Percentiles rank a stretch among this genome's conserved stretches.
Evolutionary conservation across 2,797 vertebrate genomes (phyloP).

Genomic region (Lutjanus campechanus): DNA sequence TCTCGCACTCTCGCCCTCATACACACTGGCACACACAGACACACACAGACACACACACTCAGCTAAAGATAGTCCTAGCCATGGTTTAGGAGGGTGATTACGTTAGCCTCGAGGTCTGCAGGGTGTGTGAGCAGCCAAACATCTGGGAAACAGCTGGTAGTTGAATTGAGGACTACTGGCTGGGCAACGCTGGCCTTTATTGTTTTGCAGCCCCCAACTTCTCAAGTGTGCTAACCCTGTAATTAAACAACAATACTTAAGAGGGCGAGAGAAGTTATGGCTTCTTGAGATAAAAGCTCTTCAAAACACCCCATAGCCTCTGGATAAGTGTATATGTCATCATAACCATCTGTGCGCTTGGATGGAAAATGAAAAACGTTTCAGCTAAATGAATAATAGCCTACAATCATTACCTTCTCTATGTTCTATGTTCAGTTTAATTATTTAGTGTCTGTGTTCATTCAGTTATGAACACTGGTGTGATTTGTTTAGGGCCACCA

Average conservation of each 20-base stretch:
- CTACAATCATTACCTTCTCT: too few relatives aligned
- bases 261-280: constrained; percentile 15
- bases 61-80: constrained; percentile 71
- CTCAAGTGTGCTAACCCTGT: constrained; percentile 16
- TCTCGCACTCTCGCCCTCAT: not conserved
- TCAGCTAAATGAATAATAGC: too few relatives aligned
- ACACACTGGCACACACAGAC: constrained; percentile 22
- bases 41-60: constrained; percentile 23
- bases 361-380: not conserved
- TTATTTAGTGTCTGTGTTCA: too few relatives aligned
- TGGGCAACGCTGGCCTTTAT: constrained; percentile 27
- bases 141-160: constrained; percentile 83
- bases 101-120: constrained; percentile 65
- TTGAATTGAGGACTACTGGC: constrained; percentile 43
- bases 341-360: not conserved
- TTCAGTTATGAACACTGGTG: too few relatives aligned
- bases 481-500: too few relatives aligned
- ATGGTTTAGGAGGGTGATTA: constrained; percentile 63
- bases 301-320: not conserved
- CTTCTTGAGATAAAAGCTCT: constrained; percentile 1
- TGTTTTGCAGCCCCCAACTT: constrained; percentile 28
- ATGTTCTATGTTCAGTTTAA: too few relatives aligned
- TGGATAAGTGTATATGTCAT: not conserved
- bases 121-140: constrained; percentile 68
- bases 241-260: constrained; percentile 44